phyloP scores from a whole-genome alignment of 2,113 vertebrate genomes.

The Erythrocercus mccallii region DNA sequence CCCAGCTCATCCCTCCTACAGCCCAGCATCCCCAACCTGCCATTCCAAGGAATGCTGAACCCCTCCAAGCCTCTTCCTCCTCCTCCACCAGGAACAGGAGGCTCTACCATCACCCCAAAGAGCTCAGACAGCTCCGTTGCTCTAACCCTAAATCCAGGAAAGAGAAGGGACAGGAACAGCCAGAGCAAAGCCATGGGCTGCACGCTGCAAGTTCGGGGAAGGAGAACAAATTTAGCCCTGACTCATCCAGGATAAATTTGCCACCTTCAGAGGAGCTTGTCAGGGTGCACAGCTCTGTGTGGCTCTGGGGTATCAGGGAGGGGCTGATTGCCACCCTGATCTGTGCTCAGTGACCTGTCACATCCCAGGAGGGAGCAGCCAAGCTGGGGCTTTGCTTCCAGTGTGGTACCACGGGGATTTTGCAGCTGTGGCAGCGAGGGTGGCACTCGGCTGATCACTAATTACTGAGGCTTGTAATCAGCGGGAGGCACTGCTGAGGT shows the following conservation, averaged over 20 bases:
- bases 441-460: not conserved
- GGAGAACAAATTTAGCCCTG: not conserved
- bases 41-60: fast-evolving
- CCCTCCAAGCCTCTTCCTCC: not conserved
- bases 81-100: not conserved
- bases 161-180: not conserved
- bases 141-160: not conserved
- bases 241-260: not conserved
- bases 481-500: not conserved
- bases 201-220: fast-evolving
- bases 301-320: not conserved
- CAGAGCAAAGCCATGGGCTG: not conserved
- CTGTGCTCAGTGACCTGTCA: fast-evolving
- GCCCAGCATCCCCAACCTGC: not conserved
- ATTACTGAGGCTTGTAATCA: not conserved
- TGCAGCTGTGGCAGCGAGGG: not conserved
- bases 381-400: not conserved
- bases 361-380: fast-evolving
- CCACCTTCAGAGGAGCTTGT: not conserved
- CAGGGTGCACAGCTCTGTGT: fast-evolving
- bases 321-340: not conserved
- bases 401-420: fast-evolving
- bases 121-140: not conserved
- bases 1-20: not conserved
- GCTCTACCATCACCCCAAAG: fast-evolving